Conservation (phyloP, 2,888 invertebrate species). For the Stenchaetothrips biformis region DNA sequence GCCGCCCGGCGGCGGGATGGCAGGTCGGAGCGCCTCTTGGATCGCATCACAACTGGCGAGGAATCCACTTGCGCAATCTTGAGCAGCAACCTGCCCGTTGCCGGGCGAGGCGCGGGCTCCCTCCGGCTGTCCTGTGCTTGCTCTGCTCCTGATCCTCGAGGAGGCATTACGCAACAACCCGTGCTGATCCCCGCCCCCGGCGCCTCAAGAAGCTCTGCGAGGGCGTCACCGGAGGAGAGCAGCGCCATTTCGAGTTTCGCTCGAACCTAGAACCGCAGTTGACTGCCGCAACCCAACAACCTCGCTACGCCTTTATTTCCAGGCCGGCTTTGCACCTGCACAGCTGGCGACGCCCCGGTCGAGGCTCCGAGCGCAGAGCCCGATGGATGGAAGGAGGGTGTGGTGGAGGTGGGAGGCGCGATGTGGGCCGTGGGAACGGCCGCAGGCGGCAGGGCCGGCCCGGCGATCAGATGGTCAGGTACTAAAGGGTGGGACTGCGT, state of each 20-base stretch:
- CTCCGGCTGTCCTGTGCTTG: no score
- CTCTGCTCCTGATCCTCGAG: not conserved
- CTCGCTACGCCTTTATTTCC: no score
- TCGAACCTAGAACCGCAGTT: no score
- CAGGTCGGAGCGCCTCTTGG: no score
- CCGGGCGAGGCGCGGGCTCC: no score
- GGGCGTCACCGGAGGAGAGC: no score
- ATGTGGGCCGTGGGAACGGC: not conserved
- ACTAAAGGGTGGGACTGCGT: not conserved
- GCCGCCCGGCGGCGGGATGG: no score
- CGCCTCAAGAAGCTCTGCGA: no score
- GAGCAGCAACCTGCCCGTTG: not conserved
- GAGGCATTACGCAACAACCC: not conserved
- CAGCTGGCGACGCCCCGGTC: not conserved
- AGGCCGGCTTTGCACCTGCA: no score
- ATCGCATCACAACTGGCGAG: not conserved
- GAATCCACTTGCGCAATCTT: not conserved
- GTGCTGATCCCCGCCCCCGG: not conserved
- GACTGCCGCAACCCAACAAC: no score
- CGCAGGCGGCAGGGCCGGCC: not conserved
- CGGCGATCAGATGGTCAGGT: conserved; percentile 7
- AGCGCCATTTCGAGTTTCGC: no score
- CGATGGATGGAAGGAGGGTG: not conserved
- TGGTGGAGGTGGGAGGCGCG: not conserved
- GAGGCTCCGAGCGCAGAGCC: not conserved